These are phyloP conservation scores for Cebus imitator DNA, from an alignment of 2,113 vertebrate genomes.

Conservation along the genomic window DNA sequence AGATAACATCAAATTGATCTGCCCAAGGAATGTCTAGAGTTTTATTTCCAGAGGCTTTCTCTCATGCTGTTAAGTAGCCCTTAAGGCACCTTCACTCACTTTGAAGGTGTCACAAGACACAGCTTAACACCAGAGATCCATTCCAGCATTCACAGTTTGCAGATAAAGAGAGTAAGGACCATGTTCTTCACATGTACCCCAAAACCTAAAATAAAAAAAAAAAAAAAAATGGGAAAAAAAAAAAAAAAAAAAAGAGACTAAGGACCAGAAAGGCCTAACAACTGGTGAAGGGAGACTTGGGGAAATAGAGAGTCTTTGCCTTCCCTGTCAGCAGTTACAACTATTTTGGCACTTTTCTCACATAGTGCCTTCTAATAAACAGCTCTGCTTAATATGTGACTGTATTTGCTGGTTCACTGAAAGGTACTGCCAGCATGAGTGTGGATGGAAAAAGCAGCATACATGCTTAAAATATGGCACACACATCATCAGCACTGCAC, in stretches of 20 bases:
- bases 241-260: background rate
- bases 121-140: background rate
- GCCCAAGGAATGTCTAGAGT: background rate
- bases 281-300: background rate
- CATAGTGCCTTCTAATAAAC: background rate
- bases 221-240: no score
- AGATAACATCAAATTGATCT: background rate
- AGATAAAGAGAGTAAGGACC: background rate
- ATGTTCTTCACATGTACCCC: no score
- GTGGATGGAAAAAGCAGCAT: background rate
- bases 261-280: background rate
- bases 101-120: background rate
- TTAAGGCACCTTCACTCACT: background rate
- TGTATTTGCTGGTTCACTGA: background rate
- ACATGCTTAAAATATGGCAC: no score
- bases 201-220: no score
- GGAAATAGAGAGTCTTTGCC: background rate
- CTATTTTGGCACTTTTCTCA: background rate
- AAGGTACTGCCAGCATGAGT: background rate
- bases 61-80: background rate
- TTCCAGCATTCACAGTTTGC: background rate
- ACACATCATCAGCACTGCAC: accelerated
- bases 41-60: background rate
- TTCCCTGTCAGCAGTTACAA: background rate
- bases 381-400: background rate